Percentiles rank a stretch among this genome's conserved stretches.
These are phyloP conservation scores for Temnothorax rugatulus DNA, from an alignment of 2,888 invertebrate genomes.

Conservation along the genomic window DNA sequence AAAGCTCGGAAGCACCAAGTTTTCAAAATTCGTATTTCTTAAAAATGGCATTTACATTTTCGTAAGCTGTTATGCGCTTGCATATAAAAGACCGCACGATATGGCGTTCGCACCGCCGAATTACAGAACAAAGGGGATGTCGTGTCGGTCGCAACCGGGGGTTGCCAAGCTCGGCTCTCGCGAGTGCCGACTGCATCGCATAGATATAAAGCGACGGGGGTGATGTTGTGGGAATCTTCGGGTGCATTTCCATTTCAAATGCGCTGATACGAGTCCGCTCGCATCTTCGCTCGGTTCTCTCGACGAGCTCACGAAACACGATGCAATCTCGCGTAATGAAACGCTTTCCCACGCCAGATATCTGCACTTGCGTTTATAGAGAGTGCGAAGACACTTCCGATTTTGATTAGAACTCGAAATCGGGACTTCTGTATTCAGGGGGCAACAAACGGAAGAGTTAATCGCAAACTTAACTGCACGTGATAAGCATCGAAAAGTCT, in stretches of 20 bases:
- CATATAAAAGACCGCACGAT: background rate
- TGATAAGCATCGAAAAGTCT: background rate
- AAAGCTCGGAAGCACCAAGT: background rate
- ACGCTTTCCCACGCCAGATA: constrained; percentile 64
- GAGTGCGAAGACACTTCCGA: constrained; percentile 13
- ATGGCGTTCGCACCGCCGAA: background rate
- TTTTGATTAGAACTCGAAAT: constrained; percentile 27
- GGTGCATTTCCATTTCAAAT: constrained; percentile 81
- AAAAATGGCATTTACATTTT: constrained; percentile 7
- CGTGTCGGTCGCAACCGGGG: background rate
- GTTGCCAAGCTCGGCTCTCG: constrained; percentile 13
- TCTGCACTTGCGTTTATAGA: background rate
- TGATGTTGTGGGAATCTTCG: constrained; percentile 68
- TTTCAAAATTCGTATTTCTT: background rate
- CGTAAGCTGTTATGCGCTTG: constrained; percentile 9
- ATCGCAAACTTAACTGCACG: background rate
- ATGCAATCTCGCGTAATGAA: constrained; percentile 77
- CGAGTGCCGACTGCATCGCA: constrained; percentile 26
- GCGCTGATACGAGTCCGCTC: constrained; percentile 63
- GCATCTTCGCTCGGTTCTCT: constrained; percentile 38
- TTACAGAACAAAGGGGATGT: constrained; percentile 37
- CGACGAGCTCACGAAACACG: constrained; percentile 56
- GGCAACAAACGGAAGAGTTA: background rate
- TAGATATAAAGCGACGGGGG: constrained; percentile 46
- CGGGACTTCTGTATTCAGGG: background rate